A percentile compares a stretch with the other conserved stretches of the same genome.
These are phyloP conservation scores for Hypothenemus hampei DNA, from an alignment of 1,140 invertebrate species.

Conservation along the genomic window DNA sequence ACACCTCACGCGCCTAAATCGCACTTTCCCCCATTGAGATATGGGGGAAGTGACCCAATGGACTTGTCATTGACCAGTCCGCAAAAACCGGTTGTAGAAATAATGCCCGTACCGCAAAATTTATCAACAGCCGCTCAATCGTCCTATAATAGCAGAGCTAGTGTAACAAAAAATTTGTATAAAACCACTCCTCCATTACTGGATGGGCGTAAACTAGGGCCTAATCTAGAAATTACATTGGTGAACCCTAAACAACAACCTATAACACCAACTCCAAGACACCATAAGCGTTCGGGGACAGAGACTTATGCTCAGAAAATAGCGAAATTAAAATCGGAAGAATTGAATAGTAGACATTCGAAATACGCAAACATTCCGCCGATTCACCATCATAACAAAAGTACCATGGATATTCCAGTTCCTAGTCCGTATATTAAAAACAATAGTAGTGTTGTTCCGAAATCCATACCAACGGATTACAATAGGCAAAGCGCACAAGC, in stretches of 20 bases:
- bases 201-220: constrained; percentile 46
- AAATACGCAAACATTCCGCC: constrained; percentile 25
- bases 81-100: constrained; percentile 48
- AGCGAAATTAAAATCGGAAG: constrained; percentile 13
- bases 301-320: constrained; percentile 19
- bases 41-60: constrained; percentile 47
- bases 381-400: constrained; percentile 21
- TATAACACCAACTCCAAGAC: background rate
- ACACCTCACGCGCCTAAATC: constrained; percentile 42
- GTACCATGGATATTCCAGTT: constrained; percentile 8
- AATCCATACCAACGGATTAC: too few relatives aligned
- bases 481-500: too few relatives aligned
- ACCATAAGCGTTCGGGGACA: constrained; percentile 26
- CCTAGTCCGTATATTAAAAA: constrained; percentile 10
- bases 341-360: constrained; percentile 10
- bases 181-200: constrained; percentile 32
- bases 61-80: constrained; percentile 49
- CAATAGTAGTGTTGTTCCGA: background rate
- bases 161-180: constrained; percentile 32
- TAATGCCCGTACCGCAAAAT: constrained; percentile 45
- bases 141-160: constrained; percentile 30
- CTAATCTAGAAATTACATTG: constrained; percentile 58
- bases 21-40: constrained; percentile 37
- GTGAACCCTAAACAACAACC: constrained; percentile 39
- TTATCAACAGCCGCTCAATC: constrained; percentile 11